Evolutionary conservation across 2,888 invertebrate species (phyloP).

Genomic region (Pristionchus arcanus): DNA sequence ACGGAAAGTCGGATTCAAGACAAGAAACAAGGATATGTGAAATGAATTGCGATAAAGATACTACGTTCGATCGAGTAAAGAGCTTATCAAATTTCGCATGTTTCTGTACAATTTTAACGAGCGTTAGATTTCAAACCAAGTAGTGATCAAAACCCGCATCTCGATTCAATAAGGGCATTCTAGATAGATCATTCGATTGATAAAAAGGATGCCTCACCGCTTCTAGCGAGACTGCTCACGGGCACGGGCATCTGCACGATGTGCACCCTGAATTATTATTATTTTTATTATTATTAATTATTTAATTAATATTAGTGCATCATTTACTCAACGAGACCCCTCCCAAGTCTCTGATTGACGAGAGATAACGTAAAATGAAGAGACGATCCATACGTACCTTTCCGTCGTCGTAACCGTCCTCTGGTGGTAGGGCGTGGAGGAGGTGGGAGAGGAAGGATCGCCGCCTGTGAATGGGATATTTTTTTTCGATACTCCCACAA

Average conservation of each 20-base stretch:
- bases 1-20: too few relatives aligned
- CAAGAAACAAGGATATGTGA: too few relatives aligned
- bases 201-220: conserved; percentile 7
- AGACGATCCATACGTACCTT: not conserved
- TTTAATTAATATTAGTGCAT: too few relatives aligned
- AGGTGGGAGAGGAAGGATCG: conserved; percentile 46
- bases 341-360: not conserved
- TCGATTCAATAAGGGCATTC: too few relatives aligned
- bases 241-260: conserved; percentile 57
- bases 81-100: too few relatives aligned
- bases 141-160: too few relatives aligned
- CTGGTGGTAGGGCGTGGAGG: conserved; percentile 53
- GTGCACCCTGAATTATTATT: conserved; percentile 42
- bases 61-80: too few relatives aligned
- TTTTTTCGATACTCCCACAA: not conserved
- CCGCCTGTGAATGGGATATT: conserved; percentile 17
- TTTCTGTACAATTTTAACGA: too few relatives aligned
- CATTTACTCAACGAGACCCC: not conserved
- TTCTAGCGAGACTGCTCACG: conserved; percentile 45
- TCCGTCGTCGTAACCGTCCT: conserved; percentile 55
- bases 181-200: too few relatives aligned
- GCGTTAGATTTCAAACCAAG: too few relatives aligned
- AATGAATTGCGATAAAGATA: too few relatives aligned
- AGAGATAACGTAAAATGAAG: not conserved
- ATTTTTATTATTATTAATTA: not conserved